Evolutionary conservation across 2,888 invertebrate species (phyloP).

Genomic region (Urechis unicinctus): DNA sequence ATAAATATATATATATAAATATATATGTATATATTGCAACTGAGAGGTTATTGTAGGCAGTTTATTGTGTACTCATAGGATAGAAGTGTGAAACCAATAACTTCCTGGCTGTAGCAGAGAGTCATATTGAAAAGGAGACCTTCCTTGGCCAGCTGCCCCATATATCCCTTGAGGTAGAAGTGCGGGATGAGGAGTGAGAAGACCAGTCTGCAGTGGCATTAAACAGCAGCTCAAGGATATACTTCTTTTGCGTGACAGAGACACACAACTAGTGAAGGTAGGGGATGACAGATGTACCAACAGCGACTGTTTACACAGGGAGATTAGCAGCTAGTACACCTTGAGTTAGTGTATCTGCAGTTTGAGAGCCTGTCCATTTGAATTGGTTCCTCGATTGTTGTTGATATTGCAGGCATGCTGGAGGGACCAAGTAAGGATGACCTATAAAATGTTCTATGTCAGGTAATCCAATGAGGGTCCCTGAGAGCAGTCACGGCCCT

Average conservation of each 20-base stretch:
- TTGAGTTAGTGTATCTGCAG: conserved; percentile 81
- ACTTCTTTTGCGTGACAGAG: conserved; percentile 80
- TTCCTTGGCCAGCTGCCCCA: conserved; percentile 87
- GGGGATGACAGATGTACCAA: conserved; percentile 76
- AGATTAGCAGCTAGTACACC: conserved; percentile 76
- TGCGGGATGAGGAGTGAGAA: conserved; percentile 81
- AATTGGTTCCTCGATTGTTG: too few relatives aligned
- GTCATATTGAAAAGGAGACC: conserved; percentile 85
- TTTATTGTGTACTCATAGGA: conserved; percentile 71
- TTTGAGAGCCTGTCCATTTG: too few relatives aligned
- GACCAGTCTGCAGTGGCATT: conserved; percentile 65
- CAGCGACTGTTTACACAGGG: conserved; percentile 72
- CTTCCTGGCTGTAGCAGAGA: conserved; percentile 71
- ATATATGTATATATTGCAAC: neutral
- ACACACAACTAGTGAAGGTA: conserved; percentile 89
- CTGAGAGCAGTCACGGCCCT: conserved; percentile 42
- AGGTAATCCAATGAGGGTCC: conserved; percentile 71
- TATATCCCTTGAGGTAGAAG: conserved; percentile 80
- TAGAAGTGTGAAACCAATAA: conserved; percentile 86
- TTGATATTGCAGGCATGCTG: too few relatives aligned
- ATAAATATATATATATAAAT: neutral
- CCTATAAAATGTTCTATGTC: conserved; percentile 78
- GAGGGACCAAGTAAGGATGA: conserved; percentile 76
- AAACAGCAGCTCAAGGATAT: conserved; percentile 83
- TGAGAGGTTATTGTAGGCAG: neutral